These are phyloP conservation scores for Aphaenogaster rudis DNA, from an alignment of 1,140 invertebrate species.

Conservation along the genomic window DNA sequence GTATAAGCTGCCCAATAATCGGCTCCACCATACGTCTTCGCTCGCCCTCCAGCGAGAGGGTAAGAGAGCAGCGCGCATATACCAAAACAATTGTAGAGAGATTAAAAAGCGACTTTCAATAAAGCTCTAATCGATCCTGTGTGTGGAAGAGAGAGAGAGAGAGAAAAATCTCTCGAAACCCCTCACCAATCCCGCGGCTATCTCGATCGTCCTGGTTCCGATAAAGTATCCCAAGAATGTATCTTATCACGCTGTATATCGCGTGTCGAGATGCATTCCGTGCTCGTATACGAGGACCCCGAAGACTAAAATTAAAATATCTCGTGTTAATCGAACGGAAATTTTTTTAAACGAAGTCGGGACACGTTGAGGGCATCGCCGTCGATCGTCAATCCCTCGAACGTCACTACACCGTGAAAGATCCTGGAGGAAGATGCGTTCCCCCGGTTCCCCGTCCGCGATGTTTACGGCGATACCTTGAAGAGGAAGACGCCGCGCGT, in stretches of 20 bases:
- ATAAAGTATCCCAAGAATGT: neutral
- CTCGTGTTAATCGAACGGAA: neutral
- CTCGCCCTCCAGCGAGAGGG: slow-evolving; percentile 50
- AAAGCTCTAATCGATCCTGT: slow-evolving; percentile 38
- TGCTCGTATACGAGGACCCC: neutral
- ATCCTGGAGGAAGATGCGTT: slow-evolving; percentile 14
- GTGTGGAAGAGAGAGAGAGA: slow-evolving; percentile 34
- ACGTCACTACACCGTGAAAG: neutral
- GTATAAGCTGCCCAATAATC: slow-evolving; percentile 45
- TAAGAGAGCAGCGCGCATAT: slow-evolving; percentile 59
- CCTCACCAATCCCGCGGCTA: slow-evolving; percentile 25
- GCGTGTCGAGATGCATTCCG: slow-evolving; percentile 9
- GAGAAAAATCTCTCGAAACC: slow-evolving; percentile 54
- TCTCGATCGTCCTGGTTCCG: neutral
- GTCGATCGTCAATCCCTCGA: neutral
- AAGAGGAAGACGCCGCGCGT: slow-evolving; percentile 16
- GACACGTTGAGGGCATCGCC: neutral
- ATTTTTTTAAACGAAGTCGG: neutral
- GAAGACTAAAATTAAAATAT: slow-evolving; percentile 19
- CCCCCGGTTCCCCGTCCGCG: neutral
- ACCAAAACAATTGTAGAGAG: slow-evolving; percentile 56
- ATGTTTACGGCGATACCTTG: neutral
- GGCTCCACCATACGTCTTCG: slow-evolving; percentile 44
- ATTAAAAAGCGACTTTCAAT: slow-evolving; percentile 45
- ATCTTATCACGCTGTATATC: neutral